These are phyloP conservation scores for Kryphioiulus occultus DNA, from an alignment of 2,888 invertebrate genomes.

Conservation along the genomic window DNA sequence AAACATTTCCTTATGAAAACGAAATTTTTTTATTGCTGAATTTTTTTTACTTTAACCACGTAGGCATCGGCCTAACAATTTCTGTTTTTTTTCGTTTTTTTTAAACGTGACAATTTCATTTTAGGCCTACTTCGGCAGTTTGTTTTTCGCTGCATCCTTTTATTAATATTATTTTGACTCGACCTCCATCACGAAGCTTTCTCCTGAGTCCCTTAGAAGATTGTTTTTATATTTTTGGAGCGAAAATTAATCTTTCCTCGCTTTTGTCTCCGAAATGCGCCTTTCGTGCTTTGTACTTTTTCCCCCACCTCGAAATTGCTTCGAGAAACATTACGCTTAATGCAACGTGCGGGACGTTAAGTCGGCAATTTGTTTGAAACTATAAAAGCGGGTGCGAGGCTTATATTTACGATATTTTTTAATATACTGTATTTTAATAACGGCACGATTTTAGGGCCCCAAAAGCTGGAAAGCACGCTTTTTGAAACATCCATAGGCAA, in stretches of 20 bases:
- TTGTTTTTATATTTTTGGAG: background rate
- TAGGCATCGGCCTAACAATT: too few species aligned
- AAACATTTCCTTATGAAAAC: too few species aligned
- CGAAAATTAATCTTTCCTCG: background rate
- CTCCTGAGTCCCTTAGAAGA: background rate
- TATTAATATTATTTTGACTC: background rate
- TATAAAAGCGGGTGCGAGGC: background rate
- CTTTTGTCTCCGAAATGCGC: background rate
- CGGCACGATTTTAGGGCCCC: background rate
- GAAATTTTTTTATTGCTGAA: too few species aligned
- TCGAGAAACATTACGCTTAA: background rate
- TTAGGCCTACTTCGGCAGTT: background rate
- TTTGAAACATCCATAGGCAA: background rate
- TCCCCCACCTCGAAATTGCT: slow-evolving; percentile 23
- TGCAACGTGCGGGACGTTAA: background rate
- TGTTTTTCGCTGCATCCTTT: background rate
- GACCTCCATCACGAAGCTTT: background rate
- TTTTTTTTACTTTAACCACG: too few species aligned
- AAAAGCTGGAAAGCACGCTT: background rate
- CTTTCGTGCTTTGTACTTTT: background rate
- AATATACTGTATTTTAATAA: background rate
- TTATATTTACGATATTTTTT: background rate
- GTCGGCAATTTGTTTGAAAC: background rate
- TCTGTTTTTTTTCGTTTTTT: too few species aligned
- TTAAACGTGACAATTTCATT: background rate